These are phyloP conservation scores for Xestia rhomboidea DNA, from an alignment of 2,888 invertebrate species.

Conservation along the genomic window DNA sequence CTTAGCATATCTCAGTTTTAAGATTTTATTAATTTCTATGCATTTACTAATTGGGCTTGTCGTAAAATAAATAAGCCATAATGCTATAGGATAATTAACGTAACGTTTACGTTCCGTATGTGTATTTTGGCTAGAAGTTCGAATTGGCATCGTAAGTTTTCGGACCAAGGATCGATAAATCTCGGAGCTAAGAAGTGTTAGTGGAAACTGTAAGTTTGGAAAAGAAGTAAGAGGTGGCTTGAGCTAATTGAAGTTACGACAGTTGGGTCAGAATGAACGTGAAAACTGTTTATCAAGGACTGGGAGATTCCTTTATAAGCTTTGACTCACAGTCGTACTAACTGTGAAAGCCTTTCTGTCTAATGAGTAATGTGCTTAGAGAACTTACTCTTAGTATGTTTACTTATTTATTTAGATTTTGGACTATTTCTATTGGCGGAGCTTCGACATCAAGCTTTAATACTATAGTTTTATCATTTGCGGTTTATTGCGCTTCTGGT, in stretches of 20 bases:
- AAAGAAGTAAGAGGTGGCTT: conserved; percentile 26
- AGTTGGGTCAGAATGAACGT: background rate
- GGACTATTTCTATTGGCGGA: background rate
- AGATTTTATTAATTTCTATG: background rate
- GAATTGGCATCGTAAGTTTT: conserved; percentile 28
- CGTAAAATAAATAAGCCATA: background rate
- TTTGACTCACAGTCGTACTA: background rate
- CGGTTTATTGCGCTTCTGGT: background rate
- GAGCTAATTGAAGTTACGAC: conserved; percentile 37
- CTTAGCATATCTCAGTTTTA: background rate
- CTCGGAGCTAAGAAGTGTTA: conserved; percentile 21
- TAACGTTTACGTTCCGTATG: background rate
- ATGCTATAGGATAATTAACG: background rate
- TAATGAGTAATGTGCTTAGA: background rate
- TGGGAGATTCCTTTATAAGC: background rate
- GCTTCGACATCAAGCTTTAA: background rate
- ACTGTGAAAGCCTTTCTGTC: background rate
- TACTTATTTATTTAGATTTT: background rate
- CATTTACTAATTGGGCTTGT: background rate
- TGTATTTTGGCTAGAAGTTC: background rate
- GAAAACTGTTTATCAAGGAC: background rate
- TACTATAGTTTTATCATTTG: background rate
- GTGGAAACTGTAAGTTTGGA: conserved; percentile 16
- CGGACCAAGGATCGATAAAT: conserved; percentile 15
- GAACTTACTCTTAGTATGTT: background rate